These are phyloP conservation scores for Gallinago jamesoni DNA, from an alignment of 2,113 vertebrate species.

Conservation along the genomic window DNA sequence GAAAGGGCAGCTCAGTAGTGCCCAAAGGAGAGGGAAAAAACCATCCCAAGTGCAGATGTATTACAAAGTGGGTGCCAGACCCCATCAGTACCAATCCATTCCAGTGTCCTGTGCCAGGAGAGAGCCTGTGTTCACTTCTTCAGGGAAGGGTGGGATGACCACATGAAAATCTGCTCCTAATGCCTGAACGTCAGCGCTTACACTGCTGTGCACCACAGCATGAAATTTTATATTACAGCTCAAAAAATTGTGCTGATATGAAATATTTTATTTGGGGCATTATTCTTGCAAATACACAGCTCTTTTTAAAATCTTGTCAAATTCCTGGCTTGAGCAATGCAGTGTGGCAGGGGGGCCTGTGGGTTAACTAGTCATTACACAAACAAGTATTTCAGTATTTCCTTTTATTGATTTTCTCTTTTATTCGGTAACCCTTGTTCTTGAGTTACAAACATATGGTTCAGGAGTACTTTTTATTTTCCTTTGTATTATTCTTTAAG, in stretches of 20 bases:
- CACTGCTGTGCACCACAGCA: neutral
- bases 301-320: neutral
- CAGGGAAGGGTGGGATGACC: neutral
- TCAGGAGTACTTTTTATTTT: neutral
- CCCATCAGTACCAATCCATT: neutral
- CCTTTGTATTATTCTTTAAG: neutral
- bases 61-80: neutral
- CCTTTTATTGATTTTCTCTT: neutral
- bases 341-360: neutral
- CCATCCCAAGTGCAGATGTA: neutral
- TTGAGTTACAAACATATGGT: neutral
- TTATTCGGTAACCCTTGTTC: neutral
- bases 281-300: neutral
- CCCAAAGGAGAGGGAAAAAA: neutral
- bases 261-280: neutral
- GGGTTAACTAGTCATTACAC: neutral
- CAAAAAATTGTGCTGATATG: neutral
- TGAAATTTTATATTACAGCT: neutral
- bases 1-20: neutral
- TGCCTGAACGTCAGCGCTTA: neutral
- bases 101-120: neutral
- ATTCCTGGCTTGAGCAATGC: neutral
- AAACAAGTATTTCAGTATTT: neutral
- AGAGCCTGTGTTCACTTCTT: neutral
- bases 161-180: neutral